Percentiles rank a stretch among this genome's conserved stretches.
Conservation (phyloP, 2,888 invertebrate species). For the Epinotia ramella region DNA sequence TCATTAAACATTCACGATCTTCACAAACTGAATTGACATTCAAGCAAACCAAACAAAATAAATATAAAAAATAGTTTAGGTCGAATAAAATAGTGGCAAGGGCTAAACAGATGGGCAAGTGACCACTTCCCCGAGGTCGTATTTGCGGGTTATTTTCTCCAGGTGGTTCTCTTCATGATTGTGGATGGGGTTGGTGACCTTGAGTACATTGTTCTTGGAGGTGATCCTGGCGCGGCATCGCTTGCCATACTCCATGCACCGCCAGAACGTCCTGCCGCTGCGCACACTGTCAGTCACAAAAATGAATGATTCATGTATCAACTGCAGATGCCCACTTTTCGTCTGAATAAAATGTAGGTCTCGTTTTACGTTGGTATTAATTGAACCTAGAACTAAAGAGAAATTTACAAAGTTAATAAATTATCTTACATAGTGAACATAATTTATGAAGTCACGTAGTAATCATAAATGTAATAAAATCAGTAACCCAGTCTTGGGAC, state of each 20-base stretch:
- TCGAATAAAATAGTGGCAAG: constrained; percentile 16
- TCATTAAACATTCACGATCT: background rate
- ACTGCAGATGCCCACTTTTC: constrained; percentile 79
- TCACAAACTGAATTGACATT: background rate
- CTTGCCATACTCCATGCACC: constrained; percentile 81
- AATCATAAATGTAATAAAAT: background rate
- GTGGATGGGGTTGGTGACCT: constrained; percentile 79
- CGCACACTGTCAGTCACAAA: constrained; percentile 82
- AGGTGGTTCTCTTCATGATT: constrained; percentile 77
- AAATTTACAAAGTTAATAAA: constrained; percentile 35
- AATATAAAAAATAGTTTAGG: background rate
- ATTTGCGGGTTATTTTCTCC: constrained; percentile 75
- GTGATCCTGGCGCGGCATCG: constrained; percentile 81
- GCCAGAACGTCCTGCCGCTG: constrained; percentile 81
- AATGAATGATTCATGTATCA: constrained; percentile 80
- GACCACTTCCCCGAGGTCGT: constrained; percentile 78
- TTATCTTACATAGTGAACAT: background rate
- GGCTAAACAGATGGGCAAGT: constrained; percentile 74
- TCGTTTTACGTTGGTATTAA: constrained; percentile 67
- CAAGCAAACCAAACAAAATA: constrained; percentile 6
- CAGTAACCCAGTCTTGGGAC: background rate
- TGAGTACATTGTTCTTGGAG: constrained; percentile 77
- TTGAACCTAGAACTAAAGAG: constrained; percentile 70
- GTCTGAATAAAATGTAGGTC: constrained; percentile 82
- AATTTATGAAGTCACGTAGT: background rate